Conservation (phyloP, 2,113 vertebrate species). For the Rhynchomys soricoides region DNA sequence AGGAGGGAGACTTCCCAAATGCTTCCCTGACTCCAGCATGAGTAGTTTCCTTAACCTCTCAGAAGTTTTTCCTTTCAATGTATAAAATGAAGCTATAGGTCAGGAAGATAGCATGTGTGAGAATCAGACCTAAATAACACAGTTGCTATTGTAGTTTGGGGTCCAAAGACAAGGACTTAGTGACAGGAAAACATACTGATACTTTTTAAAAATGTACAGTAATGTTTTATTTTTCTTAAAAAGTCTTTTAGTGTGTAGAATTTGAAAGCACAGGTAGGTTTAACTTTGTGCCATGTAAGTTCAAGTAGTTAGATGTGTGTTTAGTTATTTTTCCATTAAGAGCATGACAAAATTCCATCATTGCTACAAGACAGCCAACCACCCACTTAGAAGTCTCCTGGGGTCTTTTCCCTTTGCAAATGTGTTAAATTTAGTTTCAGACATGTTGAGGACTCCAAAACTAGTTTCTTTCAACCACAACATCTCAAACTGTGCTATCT, state of each 20-base stretch:
- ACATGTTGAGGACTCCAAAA: slow-evolving; percentile 7
- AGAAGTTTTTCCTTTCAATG: neutral
- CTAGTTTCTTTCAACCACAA: neutral
- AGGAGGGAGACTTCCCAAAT: neutral
- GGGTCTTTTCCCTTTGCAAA: neutral
- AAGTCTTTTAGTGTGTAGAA: neutral
- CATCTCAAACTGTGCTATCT: neutral
- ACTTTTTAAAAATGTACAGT: neutral
- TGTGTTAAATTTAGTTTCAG: neutral
- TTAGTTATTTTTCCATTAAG: neutral
- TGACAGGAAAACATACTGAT: neutral
- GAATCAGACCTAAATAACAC: neutral
- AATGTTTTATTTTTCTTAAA: slow-evolving; percentile 4
- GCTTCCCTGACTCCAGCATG: neutral
- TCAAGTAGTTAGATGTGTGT: neutral
- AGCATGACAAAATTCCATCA: neutral
- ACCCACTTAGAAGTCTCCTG: neutral
- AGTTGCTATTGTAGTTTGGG: neutral
- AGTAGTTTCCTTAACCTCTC: neutral
- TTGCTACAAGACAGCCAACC: neutral
- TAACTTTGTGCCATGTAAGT: neutral
- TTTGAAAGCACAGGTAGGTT: neutral
- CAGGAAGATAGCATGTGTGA: neutral
- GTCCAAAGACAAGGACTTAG: neutral
- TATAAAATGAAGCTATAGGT: neutral